Percentiles rank a stretch among this genome's conserved stretches.
phyloP scores from a whole-genome alignment of 2,113 vertebrate species.

The Phoxinus phoxinus region DNA sequence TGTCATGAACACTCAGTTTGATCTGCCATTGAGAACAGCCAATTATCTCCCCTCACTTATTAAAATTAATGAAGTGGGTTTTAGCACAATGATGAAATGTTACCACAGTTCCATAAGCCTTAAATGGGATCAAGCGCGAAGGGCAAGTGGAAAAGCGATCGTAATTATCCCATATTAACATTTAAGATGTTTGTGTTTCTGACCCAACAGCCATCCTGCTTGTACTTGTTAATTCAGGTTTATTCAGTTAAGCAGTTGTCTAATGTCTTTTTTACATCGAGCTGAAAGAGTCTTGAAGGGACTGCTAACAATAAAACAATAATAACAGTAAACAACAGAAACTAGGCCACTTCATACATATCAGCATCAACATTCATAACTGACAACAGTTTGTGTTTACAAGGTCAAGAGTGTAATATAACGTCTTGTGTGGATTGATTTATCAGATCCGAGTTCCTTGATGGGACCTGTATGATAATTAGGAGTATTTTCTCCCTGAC shows the following conservation, averaged over 20 bases:
- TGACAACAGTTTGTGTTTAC: not conserved
- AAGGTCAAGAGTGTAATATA: constrained; percentile 4
- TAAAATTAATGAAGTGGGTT: constrained; percentile 4
- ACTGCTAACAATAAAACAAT: not conserved
- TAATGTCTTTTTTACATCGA: not conserved
- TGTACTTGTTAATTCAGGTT: not conserved
- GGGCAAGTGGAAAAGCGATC: not conserved
- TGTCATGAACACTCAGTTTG: not conserved
- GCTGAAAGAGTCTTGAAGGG: not conserved
- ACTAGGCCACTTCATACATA: not conserved
- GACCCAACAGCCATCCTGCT: not conserved
- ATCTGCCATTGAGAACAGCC: not conserved
- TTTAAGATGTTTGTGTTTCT: not conserved
- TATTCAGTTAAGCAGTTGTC: not conserved
- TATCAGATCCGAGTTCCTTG: not conserved
- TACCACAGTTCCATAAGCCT: not conserved
- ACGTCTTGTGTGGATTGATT: not conserved
- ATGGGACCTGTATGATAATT: constrained; percentile 8
- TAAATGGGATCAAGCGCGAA: not conserved
- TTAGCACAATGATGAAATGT: not conserved
- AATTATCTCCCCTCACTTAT: not conserved
- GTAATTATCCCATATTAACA: constrained; percentile 2
- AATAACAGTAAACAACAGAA: not conserved
- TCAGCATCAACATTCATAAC: not conserved
- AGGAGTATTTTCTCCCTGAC: not conserved